phyloP scores from a whole-genome alignment of 2,888 invertebrate genomes.

The Alviniconcha strummeri region DNA sequence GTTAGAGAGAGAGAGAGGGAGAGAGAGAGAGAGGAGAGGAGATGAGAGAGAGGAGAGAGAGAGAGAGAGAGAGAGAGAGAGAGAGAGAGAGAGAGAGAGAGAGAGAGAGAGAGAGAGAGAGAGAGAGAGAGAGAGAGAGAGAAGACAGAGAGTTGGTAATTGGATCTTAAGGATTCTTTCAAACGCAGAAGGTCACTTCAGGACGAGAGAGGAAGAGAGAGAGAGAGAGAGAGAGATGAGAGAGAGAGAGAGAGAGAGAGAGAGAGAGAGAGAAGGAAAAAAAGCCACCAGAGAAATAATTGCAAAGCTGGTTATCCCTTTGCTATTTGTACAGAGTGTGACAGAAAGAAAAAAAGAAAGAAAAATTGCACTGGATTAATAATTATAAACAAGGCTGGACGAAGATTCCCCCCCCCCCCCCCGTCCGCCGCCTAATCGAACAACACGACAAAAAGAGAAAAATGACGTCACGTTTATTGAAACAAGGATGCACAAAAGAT shows the following conservation, averaged over 20 bases:
- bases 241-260: neutral
- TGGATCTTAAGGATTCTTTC: neutral
- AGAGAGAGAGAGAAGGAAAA: neutral
- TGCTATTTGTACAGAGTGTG: neutral
- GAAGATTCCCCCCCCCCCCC: too few relatives aligned
- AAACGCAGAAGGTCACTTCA: neutral
- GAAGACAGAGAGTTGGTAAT: neutral
- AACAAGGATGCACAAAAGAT: too few relatives aligned
- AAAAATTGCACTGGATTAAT: neutral
- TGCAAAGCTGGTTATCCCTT: too few relatives aligned
- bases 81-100: neutral
- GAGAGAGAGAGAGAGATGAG: slow-evolving; percentile 14
- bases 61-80: neutral
- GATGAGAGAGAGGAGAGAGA: neutral
- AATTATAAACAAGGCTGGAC: too few relatives aligned
- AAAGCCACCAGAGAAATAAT: neutral
- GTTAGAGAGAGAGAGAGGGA: neutral
- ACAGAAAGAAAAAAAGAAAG: neutral
- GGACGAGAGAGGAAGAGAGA: neutral
- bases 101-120: neutral
- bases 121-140: neutral
- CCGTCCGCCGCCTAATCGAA: too few relatives aligned
- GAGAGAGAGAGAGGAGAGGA: neutral
- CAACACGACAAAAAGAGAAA: too few relatives aligned
- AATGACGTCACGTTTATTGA: too few relatives aligned